Conservation (phyloP, 2,797 vertebrate genomes). For the Danio tinwini region DNA sequence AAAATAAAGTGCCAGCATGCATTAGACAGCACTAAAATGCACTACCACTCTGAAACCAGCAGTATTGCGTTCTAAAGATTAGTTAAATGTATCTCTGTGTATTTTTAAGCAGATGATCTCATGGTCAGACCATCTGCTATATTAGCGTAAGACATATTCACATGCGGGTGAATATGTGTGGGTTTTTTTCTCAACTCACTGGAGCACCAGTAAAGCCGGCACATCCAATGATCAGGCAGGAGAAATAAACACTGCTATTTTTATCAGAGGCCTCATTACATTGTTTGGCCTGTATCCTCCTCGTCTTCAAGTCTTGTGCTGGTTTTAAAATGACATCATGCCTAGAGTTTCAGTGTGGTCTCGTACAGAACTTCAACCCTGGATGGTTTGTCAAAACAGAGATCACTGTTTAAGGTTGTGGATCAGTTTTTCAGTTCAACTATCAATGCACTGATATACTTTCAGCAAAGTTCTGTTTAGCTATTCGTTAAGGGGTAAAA, state of each 20-base stretch:
- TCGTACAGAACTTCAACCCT: slow-evolving; percentile 58
- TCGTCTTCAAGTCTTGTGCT: slow-evolving; percentile 10
- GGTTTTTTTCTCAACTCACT: slow-evolving; percentile 27
- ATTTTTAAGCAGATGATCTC: slow-evolving; percentile 57
- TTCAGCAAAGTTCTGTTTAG: too few relatives aligned
- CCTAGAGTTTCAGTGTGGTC: slow-evolving; percentile 68
- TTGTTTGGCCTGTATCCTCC: slow-evolving; percentile 50
- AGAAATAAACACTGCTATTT: slow-evolving; percentile 65
- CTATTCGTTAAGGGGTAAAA: too few relatives aligned
- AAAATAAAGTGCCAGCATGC: slow-evolving; percentile 67
- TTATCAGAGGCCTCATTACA: slow-evolving; percentile 54
- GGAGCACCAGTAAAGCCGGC: slow-evolving; percentile 45
- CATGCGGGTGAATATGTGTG: slow-evolving; percentile 54
- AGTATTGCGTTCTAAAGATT: slow-evolving; percentile 47
- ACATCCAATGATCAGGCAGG: slow-evolving; percentile 51
- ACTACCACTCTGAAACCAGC: slow-evolving; percentile 69
- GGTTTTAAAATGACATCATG: slow-evolving; percentile 34
- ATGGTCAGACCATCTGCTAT: slow-evolving; percentile 58
- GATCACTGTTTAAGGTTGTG: slow-evolving; percentile 46
- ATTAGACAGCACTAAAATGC: slow-evolving; percentile 52
- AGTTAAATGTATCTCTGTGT: slow-evolving; percentile 52
- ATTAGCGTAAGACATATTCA: slow-evolving; percentile 55
- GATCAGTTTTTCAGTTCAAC: slow-evolving; percentile 40
- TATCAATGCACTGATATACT: too few relatives aligned
- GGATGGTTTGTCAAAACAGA: slow-evolving; percentile 61